These are phyloP conservation scores for Elanoides forficatus DNA, from an alignment of 2,113 vertebrate genomes.

Conservation along the genomic window DNA sequence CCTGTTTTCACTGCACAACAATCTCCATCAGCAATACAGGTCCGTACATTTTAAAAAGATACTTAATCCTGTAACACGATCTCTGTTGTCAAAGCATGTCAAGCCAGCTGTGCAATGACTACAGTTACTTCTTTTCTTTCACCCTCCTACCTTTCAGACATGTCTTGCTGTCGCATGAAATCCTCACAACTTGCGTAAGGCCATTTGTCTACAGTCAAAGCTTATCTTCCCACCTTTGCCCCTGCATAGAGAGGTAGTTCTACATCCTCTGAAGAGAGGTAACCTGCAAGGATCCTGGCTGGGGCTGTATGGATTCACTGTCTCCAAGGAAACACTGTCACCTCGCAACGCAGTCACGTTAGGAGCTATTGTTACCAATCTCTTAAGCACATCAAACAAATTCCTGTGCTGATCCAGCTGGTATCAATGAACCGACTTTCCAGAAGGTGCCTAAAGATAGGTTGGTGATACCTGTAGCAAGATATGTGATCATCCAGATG, in stretches of 20 bases:
- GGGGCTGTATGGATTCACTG: background rate
- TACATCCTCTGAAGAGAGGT: background rate
- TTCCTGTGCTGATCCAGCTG: background rate
- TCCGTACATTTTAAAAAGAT: slow-evolving; percentile 25
- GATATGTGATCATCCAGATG: background rate
- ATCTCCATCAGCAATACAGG: background rate
- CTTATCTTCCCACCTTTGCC: slow-evolving; percentile 45
- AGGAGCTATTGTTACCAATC: slow-evolving; percentile 65
- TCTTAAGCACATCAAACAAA: slow-evolving; percentile 64
- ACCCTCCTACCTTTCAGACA: slow-evolving; percentile 88
- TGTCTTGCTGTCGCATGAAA: slow-evolving; percentile 70
- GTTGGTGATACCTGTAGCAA: background rate
- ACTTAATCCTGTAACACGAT: slow-evolving; percentile 66
- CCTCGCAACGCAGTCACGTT: slow-evolving; percentile 63
- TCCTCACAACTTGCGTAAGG: slow-evolving; percentile 47
- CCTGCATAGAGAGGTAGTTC: background rate
- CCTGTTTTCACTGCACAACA: background rate
- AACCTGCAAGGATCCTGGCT: slow-evolving; percentile 18
- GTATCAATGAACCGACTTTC: background rate
- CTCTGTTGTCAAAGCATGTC: slow-evolving; percentile 56
- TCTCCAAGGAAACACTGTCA: slow-evolving; percentile 72
- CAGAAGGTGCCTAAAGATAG: slow-evolving; percentile 1
- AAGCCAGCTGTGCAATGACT: slow-evolving; percentile 32
- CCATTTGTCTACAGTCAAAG: slow-evolving; percentile 44
- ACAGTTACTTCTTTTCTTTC: slow-evolving; percentile 37